Percentiles rank a stretch among this genome's conserved stretches.
Evolutionary conservation across 2,113 vertebrate genomes (phyloP).

Genomic region (Chaetodon auriga): DNA sequence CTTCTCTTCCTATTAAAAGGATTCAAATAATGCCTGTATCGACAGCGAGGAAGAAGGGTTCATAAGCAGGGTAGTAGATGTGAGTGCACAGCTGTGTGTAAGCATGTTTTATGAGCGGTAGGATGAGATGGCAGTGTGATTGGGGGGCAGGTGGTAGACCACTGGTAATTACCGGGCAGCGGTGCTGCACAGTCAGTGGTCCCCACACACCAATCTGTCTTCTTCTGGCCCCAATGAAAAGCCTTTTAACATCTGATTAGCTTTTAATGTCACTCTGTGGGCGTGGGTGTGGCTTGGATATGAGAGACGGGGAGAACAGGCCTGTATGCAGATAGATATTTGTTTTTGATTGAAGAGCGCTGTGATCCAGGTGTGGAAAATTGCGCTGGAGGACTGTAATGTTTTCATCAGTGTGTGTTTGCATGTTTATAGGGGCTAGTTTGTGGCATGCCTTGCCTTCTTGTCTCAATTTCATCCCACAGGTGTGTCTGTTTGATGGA

Average conservation of each 20-base stretch:
- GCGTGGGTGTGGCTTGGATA: slow-evolving; percentile 31
- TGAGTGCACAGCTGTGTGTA: slow-evolving; percentile 45
- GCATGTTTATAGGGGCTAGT: slow-evolving; percentile 32
- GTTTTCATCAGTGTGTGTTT: slow-evolving; percentile 22
- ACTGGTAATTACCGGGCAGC: slow-evolving; percentile 61
- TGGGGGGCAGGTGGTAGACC: slow-evolving; percentile 73
- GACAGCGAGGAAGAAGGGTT: background rate
- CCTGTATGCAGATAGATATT: background rate
- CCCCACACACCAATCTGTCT: slow-evolving; percentile 78
- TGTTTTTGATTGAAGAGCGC: slow-evolving; percentile 17
- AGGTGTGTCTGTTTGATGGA: slow-evolving; percentile 49
- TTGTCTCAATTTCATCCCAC: background rate
- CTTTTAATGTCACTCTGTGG: slow-evolving; percentile 52
- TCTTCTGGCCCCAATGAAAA: slow-evolving; percentile 76
- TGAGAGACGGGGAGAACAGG: background rate
- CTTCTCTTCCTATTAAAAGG: background rate
- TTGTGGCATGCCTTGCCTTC: slow-evolving; percentile 3
- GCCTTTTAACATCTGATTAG: slow-evolving; percentile 81
- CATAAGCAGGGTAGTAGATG: background rate
- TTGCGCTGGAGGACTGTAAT: background rate
- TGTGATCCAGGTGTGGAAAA: slow-evolving; percentile 45
- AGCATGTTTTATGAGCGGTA: slow-evolving; percentile 49
- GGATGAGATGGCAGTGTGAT: background rate
- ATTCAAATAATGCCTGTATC: background rate
- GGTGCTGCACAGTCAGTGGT: slow-evolving; percentile 69